Evolutionary conservation across 1,140 invertebrate genomes (phyloP), one percentile per base, ranked within the genome.

Genomic region (Zophobas atratus): DNA sequence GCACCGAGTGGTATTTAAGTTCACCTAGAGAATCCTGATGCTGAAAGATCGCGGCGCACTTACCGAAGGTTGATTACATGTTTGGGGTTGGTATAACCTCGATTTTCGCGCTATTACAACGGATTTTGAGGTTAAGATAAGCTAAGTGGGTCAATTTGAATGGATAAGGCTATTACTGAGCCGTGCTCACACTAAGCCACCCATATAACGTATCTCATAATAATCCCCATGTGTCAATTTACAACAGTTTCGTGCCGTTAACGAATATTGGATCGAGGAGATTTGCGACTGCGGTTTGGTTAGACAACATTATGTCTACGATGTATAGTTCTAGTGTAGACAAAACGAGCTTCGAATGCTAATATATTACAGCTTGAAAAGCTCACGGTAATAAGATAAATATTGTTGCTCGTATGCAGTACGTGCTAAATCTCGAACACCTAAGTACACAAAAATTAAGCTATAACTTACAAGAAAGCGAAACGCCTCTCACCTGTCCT

Each of bases 81-180:
- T 57, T 57, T 8, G 72, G 36, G 51, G 49, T 73, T 55, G 34
- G 41, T 32, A 73, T 73, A 39, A 56, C 43, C 34, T 46, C 72
- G 41, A 55, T 75, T 55, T 75, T 75, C 36, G 38, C 74, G 35
- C 56, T 20, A 60, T 76, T 76, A 76, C 74, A 76, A 48, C 56
- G 56, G 56, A 67, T 76, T 67, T 49, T 76, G 56, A 49, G 56
- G 56, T 76, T 67, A 67, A 76, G 74, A 76, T 76, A 76, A 76
- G 74, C 73, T 75, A 76, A 76, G 56, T 76, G 41, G 74, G 74
- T 67, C 74, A 67, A 76, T 76, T 55, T 76, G 46, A 67, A 51
- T 67, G 43, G 74, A 75, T 75, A 75, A 75, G 36, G 35, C 55
- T 56, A 46, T 75, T 75, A 56, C 38, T 57, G 55, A 57, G 33